Conservation (phyloP, 2,888 invertebrate species). For the Cabera pusaria region DNA sequence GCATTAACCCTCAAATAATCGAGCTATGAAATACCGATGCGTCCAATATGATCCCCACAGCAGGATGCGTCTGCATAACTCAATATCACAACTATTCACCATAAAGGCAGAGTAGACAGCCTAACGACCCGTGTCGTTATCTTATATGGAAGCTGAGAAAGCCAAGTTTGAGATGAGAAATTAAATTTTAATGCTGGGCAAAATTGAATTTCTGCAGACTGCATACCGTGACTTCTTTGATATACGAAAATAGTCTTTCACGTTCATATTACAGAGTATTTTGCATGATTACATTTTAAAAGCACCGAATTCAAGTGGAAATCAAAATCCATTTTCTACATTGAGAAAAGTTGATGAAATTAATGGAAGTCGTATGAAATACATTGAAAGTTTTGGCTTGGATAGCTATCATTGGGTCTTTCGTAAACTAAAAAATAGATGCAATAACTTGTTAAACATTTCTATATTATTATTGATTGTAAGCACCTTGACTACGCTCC, state of each 20-base stretch:
- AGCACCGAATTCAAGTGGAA: too few species aligned
- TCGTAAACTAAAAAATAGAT: too few species aligned
- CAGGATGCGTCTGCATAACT: conserved; percentile 71
- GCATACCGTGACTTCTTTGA: conserved; percentile 7
- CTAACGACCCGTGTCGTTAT: conserved; percentile 45
- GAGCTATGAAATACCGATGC: conserved; percentile 52
- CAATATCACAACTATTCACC: conserved; percentile 74
- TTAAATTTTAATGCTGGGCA: conserved; percentile 19
- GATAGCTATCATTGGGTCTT: too few species aligned
- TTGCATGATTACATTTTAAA: too few species aligned
- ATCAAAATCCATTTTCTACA: too few species aligned
- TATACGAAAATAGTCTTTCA: conserved; percentile 9
- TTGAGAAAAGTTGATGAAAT: too few species aligned
- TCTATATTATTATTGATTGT: too few species aligned
- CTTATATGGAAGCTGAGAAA: conserved; percentile 31
- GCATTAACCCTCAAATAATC: conserved; percentile 5
- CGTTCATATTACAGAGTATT: too few species aligned
- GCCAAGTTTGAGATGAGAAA: conserved; percentile 20
- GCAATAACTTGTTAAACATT: too few species aligned
- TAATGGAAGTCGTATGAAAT: too few species aligned
- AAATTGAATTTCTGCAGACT: conserved; percentile 31
- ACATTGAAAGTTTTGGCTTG: too few species aligned
- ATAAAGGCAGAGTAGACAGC: conserved; percentile 39
- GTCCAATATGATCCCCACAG: conserved; percentile 46
- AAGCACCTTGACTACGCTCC: too few species aligned